A percentile compares a stretch with the other conserved stretches of the same genome.
Conservation (phyloP, 2,797 vertebrate genomes). For the Eupleurogrammus muticus region DNA sequence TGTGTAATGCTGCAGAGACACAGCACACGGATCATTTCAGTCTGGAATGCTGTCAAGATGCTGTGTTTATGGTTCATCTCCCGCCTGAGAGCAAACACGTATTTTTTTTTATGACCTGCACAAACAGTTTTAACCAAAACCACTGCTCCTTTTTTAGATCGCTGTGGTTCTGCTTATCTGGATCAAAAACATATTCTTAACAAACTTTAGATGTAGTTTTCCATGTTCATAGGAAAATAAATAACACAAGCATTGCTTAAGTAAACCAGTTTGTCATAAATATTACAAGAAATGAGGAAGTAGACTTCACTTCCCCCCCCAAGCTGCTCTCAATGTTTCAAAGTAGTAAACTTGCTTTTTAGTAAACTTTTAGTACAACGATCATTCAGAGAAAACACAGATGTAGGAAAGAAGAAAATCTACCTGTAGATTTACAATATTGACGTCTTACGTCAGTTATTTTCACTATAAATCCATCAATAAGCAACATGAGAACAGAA, state of each 20-base stretch:
- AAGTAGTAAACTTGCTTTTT: too few species aligned
- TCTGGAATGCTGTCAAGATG: conserved; percentile 45
- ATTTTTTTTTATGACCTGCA: too few species aligned
- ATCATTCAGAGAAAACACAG: too few species aligned
- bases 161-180: neutral
- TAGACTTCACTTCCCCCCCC: too few species aligned
- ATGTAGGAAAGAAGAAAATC: too few species aligned
- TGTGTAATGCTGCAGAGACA: conserved; percentile 53
- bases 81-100: neutral
- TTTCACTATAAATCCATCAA: too few species aligned
- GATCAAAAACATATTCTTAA: conserved; percentile 7
- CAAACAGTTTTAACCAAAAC: conserved; percentile 1
- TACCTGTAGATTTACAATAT: too few species aligned
- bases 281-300: neutral
- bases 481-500: too few species aligned
- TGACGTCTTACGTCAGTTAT: too few species aligned
- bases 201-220: neutral
- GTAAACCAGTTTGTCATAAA: neutral
- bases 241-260: too few species aligned
- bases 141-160: neutral
- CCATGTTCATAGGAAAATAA: neutral
- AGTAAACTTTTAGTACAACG: too few species aligned
- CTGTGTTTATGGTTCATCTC: conserved; percentile 33
- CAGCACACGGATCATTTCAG: conserved; percentile 39
- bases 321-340: too few species aligned